A percentile compares a stretch with the other conserved stretches of the same genome.
These are phyloP conservation scores for Loriculus beryllinus DNA, from an alignment of 2,797 vertebrate genomes.

Conservation along the genomic window DNA sequence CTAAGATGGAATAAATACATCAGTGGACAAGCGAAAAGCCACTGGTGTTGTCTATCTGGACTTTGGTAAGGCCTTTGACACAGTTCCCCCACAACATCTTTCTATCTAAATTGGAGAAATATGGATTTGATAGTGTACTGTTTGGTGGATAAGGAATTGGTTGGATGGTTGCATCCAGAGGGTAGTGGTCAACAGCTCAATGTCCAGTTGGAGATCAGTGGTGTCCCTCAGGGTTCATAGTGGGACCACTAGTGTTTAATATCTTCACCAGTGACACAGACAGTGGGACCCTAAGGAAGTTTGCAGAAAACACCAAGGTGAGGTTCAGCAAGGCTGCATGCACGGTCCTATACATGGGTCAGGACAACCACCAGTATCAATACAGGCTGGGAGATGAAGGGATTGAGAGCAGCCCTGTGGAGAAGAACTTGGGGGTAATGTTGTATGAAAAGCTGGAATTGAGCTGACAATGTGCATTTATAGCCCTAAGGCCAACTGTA, in stretches of 20 bases:
- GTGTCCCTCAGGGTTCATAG: fast-evolving
- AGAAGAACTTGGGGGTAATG: neutral
- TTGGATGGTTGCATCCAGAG: neutral
- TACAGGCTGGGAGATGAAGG: neutral
- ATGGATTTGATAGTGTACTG: neutral
- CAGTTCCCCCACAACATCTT: neutral
- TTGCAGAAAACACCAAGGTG: neutral
- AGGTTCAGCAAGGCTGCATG: neutral
- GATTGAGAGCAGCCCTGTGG: neutral
- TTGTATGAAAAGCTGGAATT: neutral
- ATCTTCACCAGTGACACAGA: neutral
- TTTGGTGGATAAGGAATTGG: neutral
- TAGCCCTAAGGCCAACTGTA: neutral
- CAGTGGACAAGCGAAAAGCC: neutral
- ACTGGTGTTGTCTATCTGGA: neutral
- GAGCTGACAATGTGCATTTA: neutral
- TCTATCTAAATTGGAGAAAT: neutral
- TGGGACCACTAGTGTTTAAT: neutral
- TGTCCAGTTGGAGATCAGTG: neutral
- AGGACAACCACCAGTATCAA: neutral
- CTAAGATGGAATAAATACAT: neutral
- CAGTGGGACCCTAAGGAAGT: neutral
- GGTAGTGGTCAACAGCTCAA: neutral
- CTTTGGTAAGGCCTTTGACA: neutral
- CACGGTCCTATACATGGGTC: neutral